Evolutionary conservation across 2,888 invertebrate species (phyloP).

Genomic region (Ypsolopha scabrella): DNA sequence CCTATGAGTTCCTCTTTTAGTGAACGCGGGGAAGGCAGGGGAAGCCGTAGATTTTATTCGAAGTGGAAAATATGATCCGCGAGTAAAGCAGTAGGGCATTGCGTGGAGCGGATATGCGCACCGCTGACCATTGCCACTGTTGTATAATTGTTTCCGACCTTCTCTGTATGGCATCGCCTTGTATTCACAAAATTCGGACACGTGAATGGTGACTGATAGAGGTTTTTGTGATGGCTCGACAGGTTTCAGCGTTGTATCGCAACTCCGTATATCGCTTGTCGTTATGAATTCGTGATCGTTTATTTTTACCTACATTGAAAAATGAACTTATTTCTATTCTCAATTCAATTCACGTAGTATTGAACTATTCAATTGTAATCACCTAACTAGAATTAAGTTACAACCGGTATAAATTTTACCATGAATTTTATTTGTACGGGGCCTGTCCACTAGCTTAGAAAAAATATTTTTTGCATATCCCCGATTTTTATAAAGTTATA

Average conservation of each 20-base stretch:
- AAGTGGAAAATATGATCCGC: constrained; percentile 31
- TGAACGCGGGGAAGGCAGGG: background rate
- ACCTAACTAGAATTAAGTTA: too few relatives aligned
- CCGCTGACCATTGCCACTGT: constrained; percentile 61
- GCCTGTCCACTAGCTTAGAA: background rate
- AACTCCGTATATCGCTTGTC: constrained; percentile 9
- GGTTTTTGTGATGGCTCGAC: constrained; percentile 28
- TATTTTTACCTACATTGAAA: background rate
- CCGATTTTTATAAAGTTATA: constrained; percentile 5
- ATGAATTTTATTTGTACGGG: background rate
- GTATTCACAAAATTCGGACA: constrained; percentile 60
- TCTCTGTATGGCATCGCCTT: constrained; percentile 50
- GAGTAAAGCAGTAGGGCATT: constrained; percentile 51
- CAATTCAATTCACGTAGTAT: too few relatives aligned
- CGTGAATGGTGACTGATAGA: constrained; percentile 44
- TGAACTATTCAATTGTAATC: too few relatives aligned
- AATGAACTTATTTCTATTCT: too few relatives aligned
- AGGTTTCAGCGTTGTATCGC: constrained; percentile 16
- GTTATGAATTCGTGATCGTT: constrained; percentile 3
- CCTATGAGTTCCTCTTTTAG: background rate
- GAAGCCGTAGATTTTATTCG: background rate
- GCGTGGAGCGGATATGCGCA: constrained; percentile 56
- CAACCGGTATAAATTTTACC: background rate
- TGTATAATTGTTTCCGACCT: constrained; percentile 69
- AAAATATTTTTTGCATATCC: too few relatives aligned